Conservation (phyloP, 1,140 invertebrate species). For the Drosophila parvula region DNA sequence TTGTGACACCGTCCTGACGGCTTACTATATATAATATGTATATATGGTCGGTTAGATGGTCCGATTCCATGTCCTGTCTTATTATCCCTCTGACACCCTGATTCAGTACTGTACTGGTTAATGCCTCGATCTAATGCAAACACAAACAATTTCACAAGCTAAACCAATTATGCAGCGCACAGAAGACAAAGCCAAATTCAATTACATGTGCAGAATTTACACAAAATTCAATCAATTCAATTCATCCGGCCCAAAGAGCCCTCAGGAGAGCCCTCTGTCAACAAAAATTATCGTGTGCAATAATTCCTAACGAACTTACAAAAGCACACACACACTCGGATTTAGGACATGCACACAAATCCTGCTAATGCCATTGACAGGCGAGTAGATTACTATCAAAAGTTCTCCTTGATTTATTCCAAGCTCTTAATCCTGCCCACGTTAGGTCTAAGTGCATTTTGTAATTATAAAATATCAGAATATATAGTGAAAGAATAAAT, state of each 20-base stretch:
- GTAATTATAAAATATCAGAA: background rate
- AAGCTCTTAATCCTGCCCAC: background rate
- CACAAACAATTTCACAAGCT: slow-evolving; percentile 16
- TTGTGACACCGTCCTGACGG: slow-evolving; percentile 23
- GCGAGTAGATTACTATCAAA: slow-evolving; percentile 10
- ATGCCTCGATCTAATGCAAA: slow-evolving; percentile 8
- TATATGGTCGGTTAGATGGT: slow-evolving; percentile 14
- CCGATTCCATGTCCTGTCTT: slow-evolving; percentile 23
- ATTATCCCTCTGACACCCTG: slow-evolving; percentile 18
- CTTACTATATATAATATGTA: slow-evolving; percentile 1
- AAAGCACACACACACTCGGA: slow-evolving; percentile 11
- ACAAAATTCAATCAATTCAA: slow-evolving; percentile 52
- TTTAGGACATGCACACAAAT: background rate
- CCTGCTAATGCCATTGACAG: slow-evolving; percentile 13
- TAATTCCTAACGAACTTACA: slow-evolving; percentile 19
- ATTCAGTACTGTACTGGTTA: background rate
- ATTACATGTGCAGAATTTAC: slow-evolving; percentile 40
- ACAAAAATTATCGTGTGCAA: slow-evolving; percentile 40
- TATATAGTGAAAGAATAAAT: background rate
- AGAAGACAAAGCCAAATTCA: slow-evolving; percentile 43
- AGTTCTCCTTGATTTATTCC: background rate
- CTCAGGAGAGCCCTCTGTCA: slow-evolving; percentile 25
- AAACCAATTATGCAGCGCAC: slow-evolving; percentile 40
- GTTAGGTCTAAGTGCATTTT: background rate
- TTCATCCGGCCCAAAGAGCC: slow-evolving; percentile 8